phyloP scores from a whole-genome alignment of 2,797 vertebrate genomes.

The Vireo griseus region DNA sequence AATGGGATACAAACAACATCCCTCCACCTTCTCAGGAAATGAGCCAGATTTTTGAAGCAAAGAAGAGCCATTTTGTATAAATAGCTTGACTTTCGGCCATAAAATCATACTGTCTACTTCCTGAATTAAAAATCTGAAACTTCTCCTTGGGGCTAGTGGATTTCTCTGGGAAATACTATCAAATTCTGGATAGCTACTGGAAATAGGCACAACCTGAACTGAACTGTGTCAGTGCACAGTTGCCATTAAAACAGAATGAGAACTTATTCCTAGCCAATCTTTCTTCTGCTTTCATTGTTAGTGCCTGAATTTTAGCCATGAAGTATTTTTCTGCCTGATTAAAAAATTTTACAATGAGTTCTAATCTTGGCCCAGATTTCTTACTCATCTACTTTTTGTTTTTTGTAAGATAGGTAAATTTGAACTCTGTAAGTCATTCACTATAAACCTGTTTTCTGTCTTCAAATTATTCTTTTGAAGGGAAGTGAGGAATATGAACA shows the following conservation, averaged over 20 bases:
- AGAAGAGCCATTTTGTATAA: neutral
- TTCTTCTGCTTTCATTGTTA: neutral
- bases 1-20: neutral
- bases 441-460: neutral
- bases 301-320: neutral
- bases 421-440: neutral
- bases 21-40: neutral
- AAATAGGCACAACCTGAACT: neutral
- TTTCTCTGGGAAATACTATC: neutral
- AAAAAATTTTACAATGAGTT: neutral
- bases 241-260: neutral
- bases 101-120: neutral
- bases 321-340: neutral
- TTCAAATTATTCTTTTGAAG: neutral
- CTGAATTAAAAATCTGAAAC: neutral
- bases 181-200: neutral
- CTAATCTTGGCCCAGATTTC: neutral
- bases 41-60: neutral
- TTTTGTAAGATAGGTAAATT: neutral
- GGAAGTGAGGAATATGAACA: neutral
- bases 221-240: rapidly evolving
- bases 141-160: neutral
- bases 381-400: neutral
- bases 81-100: neutral
- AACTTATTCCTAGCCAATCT: neutral